Evolutionary conservation across 2,888 invertebrate species (phyloP).

Genomic region (Hyposoter didymator): DNA sequence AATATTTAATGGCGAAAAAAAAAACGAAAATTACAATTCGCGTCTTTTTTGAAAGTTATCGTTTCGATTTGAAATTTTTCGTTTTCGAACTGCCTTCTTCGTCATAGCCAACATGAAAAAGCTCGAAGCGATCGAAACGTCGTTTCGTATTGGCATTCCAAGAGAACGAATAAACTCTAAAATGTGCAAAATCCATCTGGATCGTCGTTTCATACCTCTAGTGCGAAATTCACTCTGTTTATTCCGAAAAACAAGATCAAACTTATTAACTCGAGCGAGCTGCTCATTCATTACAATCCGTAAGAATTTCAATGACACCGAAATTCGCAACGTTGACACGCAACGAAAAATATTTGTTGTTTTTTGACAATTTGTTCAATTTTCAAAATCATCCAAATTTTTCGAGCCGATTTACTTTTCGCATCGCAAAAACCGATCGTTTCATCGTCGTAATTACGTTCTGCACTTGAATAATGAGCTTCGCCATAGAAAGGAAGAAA

Average conservation of each 20-base stretch:
- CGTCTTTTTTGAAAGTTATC: not conserved
- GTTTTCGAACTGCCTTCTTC: slow-evolving; percentile 17
- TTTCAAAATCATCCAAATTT: too few species aligned
- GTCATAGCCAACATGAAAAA: slow-evolving; percentile 6
- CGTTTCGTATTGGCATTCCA: slow-evolving; percentile 29
- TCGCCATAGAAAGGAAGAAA: too few species aligned
- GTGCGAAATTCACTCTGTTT: not conserved
- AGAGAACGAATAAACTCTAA: slow-evolving; percentile 12
- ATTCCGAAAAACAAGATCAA: slow-evolving; percentile 11
- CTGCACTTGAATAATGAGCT: too few species aligned
- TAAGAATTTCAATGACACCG: not conserved
- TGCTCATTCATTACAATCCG: not conserved
- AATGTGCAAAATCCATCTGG: not conserved
- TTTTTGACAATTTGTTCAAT: too few species aligned
- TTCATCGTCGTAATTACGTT: too few species aligned
- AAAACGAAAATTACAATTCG: slow-evolving; percentile 6
- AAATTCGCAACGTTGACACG: too few species aligned
- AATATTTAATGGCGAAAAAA: slow-evolving; percentile 32
- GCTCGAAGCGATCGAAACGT: not conserved
- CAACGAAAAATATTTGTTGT: too few species aligned
- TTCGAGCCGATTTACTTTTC: too few species aligned
- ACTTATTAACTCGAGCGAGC: not conserved
- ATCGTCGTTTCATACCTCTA: not conserved
- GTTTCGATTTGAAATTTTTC: not conserved
- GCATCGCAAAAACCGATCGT: too few species aligned